Evolutionary conservation across 2,797 vertebrate species (phyloP).

Genomic region (Anguilla marmorata): DNA sequence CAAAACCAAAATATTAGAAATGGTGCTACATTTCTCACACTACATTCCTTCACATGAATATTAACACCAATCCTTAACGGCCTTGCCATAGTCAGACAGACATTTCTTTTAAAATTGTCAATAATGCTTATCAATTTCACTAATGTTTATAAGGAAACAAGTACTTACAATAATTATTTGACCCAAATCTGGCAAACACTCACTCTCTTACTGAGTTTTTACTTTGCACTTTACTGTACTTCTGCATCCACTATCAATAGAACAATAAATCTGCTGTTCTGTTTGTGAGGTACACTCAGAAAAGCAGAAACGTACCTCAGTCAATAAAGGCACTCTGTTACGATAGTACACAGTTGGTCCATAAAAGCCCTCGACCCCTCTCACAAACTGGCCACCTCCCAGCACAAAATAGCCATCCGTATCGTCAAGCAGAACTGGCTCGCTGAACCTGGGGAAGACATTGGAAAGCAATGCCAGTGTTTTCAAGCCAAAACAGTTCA

Average conservation of each 20-base stretch:
- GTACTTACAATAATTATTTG: neutral
- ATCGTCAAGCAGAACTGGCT: slow-evolving; percentile 65
- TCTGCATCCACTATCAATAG: neutral
- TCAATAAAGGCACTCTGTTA: slow-evolving; percentile 53
- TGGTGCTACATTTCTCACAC: neutral
- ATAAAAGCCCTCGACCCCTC: slow-evolving; percentile 70
- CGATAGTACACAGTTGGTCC: slow-evolving; percentile 71
- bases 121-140: neutral
- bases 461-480: neutral
- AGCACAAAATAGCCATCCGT: slow-evolving; percentile 74
- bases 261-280: neutral
- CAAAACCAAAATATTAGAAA: neutral
- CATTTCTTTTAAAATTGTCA: neutral
- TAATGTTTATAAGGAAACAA: neutral
- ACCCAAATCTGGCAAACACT: neutral
- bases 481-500: neutral
- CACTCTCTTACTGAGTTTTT: neutral
- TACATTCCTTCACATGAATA: neutral
- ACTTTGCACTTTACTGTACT: neutral
- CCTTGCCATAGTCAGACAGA: neutral
- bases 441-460: slow-evolving; percentile 56
- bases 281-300: neutral
- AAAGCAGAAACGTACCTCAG: slow-evolving; percentile 53
- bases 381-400: slow-evolving; percentile 68
- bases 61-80: neutral